Base-by-base conservation (phyloP, 2,888 invertebrate genomes). In the Phlogophora meticulosa region DNA sequence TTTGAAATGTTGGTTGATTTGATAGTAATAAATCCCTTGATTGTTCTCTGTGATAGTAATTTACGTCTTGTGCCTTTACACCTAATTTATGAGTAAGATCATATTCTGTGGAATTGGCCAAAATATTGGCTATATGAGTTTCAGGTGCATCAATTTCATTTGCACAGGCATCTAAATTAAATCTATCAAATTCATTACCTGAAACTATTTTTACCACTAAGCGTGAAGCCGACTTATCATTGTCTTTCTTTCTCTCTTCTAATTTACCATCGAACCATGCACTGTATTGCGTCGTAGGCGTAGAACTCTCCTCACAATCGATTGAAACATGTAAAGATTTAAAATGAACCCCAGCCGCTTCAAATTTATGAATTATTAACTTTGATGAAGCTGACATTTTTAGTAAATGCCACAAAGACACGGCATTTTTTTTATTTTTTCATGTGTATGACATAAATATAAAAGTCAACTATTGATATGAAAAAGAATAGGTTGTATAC, bases 331-430 rank as follows among this genome's bases (percentile, higher is more conserved):
- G 82, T 78, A 94, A 85, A 71, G 89, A 91, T 89, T 94, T 91
- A 80, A 88, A 91, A 85, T 89, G 88, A 82, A 85, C 78, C 51
- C 89, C 92, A 76, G 89, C 52, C 28, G 69, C 86, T 83, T 93
- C 94, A 85, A 91, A 91, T 93, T 93, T 95, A 82, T 92, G 91
- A 85, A 96, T 90, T 84, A 93, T 87, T 90, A 96, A 84, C 90
- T 93, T 95, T 76, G 90, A 67, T 62, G 76, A 81, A 68, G 85
- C 89, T 89, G 93, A 91, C 95, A 95, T 96, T 79, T 89, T 93
- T 86, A 56, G 55, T 52, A 63, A 74, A 78, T 80, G 83, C 69
- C 71, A 71, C 22, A 71, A 69, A 62, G 70, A 72, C 67, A 62
- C 63, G 46, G 67, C 58, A 2, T 17, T 67, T 72, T 61, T 63